These are phyloP conservation scores for Mactra quadrangularis DNA, from an alignment of 1,140 invertebrate species.

Conservation along the genomic window DNA sequence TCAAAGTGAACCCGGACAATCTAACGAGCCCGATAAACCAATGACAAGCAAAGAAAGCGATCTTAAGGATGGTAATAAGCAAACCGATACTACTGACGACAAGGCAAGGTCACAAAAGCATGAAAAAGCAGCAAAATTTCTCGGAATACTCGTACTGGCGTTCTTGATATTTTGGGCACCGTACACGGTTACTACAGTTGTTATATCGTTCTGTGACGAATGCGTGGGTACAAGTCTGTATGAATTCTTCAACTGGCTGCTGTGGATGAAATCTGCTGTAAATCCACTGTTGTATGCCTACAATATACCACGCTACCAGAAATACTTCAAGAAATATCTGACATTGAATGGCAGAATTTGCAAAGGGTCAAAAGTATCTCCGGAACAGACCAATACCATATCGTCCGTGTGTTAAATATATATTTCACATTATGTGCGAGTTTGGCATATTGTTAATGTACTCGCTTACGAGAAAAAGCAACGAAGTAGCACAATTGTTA, in stretches of 20 bases:
- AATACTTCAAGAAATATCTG: slow-evolving; percentile 64
- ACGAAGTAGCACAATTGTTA: too few species aligned
- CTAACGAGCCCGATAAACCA: too few species aligned
- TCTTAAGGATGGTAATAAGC: too few species aligned
- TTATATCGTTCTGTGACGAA: slow-evolving; percentile 68
- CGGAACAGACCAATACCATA: too few species aligned
- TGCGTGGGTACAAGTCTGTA: slow-evolving; percentile 67
- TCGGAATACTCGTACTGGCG: slow-evolving; percentile 66
- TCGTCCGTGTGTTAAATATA: too few species aligned
- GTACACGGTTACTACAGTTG: slow-evolving; percentile 68
- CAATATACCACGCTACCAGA: slow-evolving; percentile 63
- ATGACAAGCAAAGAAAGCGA: too few species aligned
- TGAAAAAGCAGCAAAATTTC: slow-evolving; percentile 66
- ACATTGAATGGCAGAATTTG: slow-evolving; percentile 30
- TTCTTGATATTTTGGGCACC: slow-evolving; percentile 70
- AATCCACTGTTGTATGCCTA: slow-evolving; percentile 79
- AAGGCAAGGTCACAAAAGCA: slow-evolving; percentile 14
- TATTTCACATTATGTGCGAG: too few species aligned
- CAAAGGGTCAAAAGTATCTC: background rate
- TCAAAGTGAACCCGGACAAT: too few species aligned
- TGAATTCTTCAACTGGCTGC: slow-evolving; percentile 73
- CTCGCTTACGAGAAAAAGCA: too few species aligned
- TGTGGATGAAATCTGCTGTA: slow-evolving; percentile 76
- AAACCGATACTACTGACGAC: too few species aligned
- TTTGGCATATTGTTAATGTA: too few species aligned